These are phyloP conservation scores for Athalia circularis DNA, from an alignment of 2,888 invertebrate genomes.

Conservation along the genomic window DNA sequence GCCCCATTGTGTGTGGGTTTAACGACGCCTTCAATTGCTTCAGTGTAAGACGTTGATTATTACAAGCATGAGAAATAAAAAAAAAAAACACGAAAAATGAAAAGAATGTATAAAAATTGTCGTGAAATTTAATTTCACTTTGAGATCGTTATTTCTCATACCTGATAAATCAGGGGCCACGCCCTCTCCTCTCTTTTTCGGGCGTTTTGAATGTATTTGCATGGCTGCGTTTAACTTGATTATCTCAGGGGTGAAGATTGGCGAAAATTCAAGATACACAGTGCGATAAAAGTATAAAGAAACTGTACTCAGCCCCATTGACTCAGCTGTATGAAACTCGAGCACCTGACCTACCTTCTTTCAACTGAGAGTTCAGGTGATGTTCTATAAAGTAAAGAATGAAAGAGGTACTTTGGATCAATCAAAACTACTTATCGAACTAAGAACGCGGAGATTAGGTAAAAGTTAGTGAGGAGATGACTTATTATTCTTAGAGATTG, in stretches of 20 bases:
- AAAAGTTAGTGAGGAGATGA: constrained; percentile 24
- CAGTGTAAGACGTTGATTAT: not conserved
- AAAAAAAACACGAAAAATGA: not conserved
- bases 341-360: not conserved
- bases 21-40: constrained; percentile 22
- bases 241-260: constrained; percentile 27
- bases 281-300: constrained; percentile 2
- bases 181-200: not conserved
- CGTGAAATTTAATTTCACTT: constrained; percentile 25
- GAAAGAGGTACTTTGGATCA: constrained; percentile 16
- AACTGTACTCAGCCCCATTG: constrained; percentile 9
- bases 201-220: not conserved
- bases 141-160: constrained; percentile 19
- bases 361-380: not conserved
- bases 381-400: not conserved
- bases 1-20: constrained; percentile 15
- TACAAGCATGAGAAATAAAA: not conserved
- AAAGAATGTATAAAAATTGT: not conserved
- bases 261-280: constrained; percentile 16
- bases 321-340: not conserved
- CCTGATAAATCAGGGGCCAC: not conserved
- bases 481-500: not conserved
- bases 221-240: not conserved
- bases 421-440: constrained; percentile 1
- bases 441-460: constrained; percentile 21